Conservation (phyloP, 1,140 invertebrate genomes). For the Meloidogyne chitwoodi region DNA sequence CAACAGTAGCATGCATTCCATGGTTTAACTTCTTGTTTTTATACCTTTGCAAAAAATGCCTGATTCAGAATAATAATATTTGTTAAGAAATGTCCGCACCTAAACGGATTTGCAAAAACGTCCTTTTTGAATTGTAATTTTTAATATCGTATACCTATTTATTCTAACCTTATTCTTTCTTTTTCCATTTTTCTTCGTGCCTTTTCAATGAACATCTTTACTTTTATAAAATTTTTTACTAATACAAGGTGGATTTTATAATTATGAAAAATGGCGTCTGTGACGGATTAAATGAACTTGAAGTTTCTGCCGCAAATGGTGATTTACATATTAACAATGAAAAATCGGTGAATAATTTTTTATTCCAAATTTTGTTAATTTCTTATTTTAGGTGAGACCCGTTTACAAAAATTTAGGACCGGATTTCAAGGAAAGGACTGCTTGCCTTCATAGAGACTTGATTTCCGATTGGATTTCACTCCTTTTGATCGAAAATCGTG, state of each 20-base stretch:
- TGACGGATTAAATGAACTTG: neutral
- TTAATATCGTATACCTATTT: no score
- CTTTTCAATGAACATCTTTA: no score
- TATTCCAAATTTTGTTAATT: neutral
- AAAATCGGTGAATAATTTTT: neutral
- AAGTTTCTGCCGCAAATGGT: neutral
- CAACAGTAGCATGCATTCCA: neutral
- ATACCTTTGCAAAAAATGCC: neutral
- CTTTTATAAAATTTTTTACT: no score
- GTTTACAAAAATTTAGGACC: neutral
- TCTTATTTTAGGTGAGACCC: neutral
- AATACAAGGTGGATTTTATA: no score
- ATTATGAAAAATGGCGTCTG: neutral
- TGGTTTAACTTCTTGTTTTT: neutral
- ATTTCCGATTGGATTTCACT: conserved; percentile 17
- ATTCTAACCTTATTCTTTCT: no score
- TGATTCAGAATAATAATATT: no score
- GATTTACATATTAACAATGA: neutral
- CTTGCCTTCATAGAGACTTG: neutral
- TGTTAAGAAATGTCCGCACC: no score
- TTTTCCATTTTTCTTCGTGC: no score
- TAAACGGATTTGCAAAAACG: no score
- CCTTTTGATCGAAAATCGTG: conserved; percentile 22
- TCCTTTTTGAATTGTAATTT: no score
- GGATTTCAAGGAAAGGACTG: neutral